phyloP scores from a whole-genome alignment of 2,888 invertebrate genomes.

The Gerris lacustris region DNA sequence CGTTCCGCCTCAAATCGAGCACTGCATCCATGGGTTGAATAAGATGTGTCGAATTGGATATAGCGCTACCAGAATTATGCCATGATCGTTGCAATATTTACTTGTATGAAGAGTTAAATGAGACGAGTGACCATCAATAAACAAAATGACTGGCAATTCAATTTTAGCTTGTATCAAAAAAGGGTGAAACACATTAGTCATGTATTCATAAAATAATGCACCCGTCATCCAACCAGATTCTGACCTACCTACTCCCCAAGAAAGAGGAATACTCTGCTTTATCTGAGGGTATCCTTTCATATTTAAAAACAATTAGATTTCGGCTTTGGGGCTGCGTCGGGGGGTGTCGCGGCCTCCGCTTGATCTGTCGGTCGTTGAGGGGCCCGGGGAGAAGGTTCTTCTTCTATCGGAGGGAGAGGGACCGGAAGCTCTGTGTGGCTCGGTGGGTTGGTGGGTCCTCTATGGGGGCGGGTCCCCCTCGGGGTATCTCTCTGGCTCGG shows the following conservation, averaged over 20 bases:
- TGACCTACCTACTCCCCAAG: slow-evolving; percentile 28
- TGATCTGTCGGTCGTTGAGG: no score
- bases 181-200: slow-evolving; percentile 27
- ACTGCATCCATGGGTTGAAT: slow-evolving; percentile 36
- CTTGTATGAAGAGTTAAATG: slow-evolving; percentile 34
- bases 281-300: slow-evolving; percentile 24
- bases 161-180: slow-evolving; percentile 27
- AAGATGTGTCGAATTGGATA: slow-evolving; percentile 36
- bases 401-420: no score
- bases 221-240: slow-evolving; percentile 28
- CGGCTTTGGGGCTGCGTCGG: no score
- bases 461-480: no score
- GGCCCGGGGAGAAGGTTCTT: no score
- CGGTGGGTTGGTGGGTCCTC: no score
- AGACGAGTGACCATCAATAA: slow-evolving; percentile 29
- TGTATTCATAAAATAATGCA: slow-evolving; percentile 26
- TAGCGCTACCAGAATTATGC: slow-evolving; percentile 34
- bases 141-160: slow-evolving; percentile 30
- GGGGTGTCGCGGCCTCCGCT: no score
- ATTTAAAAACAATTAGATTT: slow-evolving; percentile 25
- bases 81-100: slow-evolving; percentile 35
- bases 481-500: no score
- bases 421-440: no score
- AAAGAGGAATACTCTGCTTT: slow-evolving; percentile 24
- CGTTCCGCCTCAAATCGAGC: no score